phyloP scores from a whole-genome alignment of 2,888 invertebrate genomes.

The Odontocolon sp. region DNA sequence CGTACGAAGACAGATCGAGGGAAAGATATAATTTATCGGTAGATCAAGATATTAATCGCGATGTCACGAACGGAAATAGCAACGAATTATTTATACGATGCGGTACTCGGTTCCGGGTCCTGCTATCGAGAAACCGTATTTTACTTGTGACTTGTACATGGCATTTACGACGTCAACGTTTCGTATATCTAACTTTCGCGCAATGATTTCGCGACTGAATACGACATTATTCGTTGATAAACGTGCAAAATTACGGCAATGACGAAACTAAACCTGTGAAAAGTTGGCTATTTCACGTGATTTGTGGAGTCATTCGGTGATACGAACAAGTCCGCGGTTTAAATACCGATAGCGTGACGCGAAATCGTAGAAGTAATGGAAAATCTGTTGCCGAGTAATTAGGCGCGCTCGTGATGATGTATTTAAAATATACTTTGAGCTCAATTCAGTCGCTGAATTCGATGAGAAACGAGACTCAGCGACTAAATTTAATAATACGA shows the following conservation, averaged over 20 bases:
- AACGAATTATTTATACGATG: slow-evolving; percentile 12
- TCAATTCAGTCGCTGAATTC: no score
- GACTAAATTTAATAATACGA: no score
- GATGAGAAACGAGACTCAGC: no score
- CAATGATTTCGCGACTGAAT: neutral
- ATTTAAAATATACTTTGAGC: no score
- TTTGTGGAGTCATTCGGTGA: no score
- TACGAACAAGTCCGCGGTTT: no score
- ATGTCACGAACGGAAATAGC: slow-evolving; percentile 20
- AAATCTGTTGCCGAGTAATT: neutral
- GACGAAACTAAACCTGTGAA: slow-evolving; percentile 19
- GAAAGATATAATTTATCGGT: slow-evolving; percentile 7
- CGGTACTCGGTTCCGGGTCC: neutral
- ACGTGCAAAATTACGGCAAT: slow-evolving; percentile 19
- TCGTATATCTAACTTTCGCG: slow-evolving; percentile 2
- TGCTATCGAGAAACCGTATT: neutral
- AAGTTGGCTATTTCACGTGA: neutral
- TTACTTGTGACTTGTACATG: no score
- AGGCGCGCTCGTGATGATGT: no score
- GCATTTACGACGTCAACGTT: neutral
- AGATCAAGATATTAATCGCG: slow-evolving; percentile 7
- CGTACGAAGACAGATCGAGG: neutral
- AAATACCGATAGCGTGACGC: neutral
- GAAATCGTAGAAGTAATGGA: neutral
- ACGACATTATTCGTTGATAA: neutral